These are phyloP conservation scores for Muscina levida DNA, from an alignment of 2,888 invertebrate genomes.

Conservation along the genomic window DNA sequence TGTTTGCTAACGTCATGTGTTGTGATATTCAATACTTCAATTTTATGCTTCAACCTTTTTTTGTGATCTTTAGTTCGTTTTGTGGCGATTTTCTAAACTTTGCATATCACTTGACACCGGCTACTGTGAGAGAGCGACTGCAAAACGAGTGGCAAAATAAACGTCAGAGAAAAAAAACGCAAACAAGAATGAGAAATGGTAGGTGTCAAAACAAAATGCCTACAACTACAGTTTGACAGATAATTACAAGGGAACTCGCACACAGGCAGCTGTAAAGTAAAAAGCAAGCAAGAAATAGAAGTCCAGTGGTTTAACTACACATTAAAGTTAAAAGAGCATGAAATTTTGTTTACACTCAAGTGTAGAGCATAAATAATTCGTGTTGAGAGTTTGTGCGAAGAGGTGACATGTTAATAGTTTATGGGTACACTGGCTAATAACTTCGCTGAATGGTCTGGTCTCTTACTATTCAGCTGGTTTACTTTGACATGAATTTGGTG, in stretches of 20 bases:
- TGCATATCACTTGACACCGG: conserved; percentile 22
- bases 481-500: conserved; percentile 45
- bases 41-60: conserved; percentile 21
- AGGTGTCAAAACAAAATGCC: conserved; percentile 29
- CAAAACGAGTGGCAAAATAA: neutral
- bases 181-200: conserved; percentile 13
- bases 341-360: neutral
- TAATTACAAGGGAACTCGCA: conserved; percentile 9
- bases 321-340: conserved; percentile 23
- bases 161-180: conserved; percentile 7
- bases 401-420: conserved; percentile 62
- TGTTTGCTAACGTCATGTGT: conserved; percentile 8
- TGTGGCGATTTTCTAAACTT: conserved; percentile 11
- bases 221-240: conserved; percentile 12
- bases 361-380: conserved; percentile 38
- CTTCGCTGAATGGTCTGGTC: neutral
- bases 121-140: conserved; percentile 5
- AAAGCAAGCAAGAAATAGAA: neutral
- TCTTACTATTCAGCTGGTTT: conserved; percentile 40
- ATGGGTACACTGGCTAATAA: neutral
- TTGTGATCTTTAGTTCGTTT: conserved; percentile 16
- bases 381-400: conserved; percentile 32
- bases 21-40: conserved; percentile 22
- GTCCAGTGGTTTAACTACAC: neutral
- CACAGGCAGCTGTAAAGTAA: neutral